Evolutionary conservation across 2,797 vertebrate genomes (phyloP).

Genomic region (Potorous gilbertii): DNA sequence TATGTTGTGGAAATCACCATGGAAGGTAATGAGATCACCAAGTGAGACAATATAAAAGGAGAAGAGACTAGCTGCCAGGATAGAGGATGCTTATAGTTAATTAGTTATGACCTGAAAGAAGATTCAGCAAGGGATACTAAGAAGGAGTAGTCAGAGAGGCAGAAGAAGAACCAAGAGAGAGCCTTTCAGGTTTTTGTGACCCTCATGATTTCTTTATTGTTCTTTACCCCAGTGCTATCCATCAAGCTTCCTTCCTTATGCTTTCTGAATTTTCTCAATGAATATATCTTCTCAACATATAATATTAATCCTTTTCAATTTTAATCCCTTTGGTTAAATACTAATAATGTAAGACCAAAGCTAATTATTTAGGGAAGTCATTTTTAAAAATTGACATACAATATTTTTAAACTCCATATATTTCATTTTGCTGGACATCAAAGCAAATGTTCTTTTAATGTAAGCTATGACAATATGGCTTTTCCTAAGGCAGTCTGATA

Average conservation of each 20-base stretch:
- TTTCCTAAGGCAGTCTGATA: conserved; percentile 55
- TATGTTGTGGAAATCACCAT: neutral
- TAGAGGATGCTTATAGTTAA: neutral
- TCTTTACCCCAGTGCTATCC: neutral
- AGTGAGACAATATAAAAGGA: neutral
- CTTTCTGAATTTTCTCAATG: neutral
- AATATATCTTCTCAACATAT: neutral
- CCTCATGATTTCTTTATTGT: neutral
- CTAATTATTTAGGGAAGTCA: conserved; percentile 79
- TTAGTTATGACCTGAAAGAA: neutral
- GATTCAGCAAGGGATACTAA: neutral
- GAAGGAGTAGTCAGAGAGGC: neutral
- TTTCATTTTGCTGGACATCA: conserved; percentile 78
- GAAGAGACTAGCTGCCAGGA: neutral
- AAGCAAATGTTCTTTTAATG: conserved; percentile 72
- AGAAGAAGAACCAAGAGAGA: neutral
- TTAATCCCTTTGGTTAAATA: neutral
- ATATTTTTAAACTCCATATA: conserved; percentile 73
- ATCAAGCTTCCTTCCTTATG: neutral
- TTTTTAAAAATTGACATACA: conserved; percentile 77
- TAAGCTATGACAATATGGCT: conserved; percentile 71
- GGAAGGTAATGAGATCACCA: neutral
- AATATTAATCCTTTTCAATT: neutral
- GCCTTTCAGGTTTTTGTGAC: neutral
- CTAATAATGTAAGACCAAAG: conserved; percentile 70